Base-by-base conservation (phyloP, 2,888 invertebrate genomes). In the Xanthia togata region DNA sequence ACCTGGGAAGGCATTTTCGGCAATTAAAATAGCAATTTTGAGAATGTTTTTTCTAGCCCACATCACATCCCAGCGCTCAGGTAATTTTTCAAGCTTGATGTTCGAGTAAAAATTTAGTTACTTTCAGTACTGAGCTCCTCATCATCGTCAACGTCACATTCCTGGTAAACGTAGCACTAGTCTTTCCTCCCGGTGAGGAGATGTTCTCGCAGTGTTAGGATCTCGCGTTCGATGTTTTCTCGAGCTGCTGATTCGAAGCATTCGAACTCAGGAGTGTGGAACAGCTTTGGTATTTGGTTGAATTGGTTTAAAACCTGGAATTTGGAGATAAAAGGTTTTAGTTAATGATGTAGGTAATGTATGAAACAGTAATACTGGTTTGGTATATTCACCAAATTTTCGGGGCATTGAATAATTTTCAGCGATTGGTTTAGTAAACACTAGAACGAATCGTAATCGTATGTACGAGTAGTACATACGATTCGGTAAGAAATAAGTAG, bases 231-330 rank as follows among this genome's bases (percentile, higher is more conserved):
- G 41, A 96, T 95, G 85, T 96, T 96, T 77, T 95, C 95, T 0
- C 95, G 90, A 0, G 96, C 96, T 0, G 92, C 89, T 0, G 91
- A 86, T 84, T 96, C 96, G 75, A 96, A 92, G 70, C 92, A 90
- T 70, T 92, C 93, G 75, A 96, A 96, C 88, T 96, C 96, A 0
- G 93, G 90, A 2, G 96, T 93, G 87, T 94, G 94, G 88, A 90
- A 96, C 62, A 96, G 88, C 82, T 93, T 94, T 12, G 96, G 96
- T 53, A 96, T 94, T 79, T 93, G 92, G 0, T 90, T 88, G 79
- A 96, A 92, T 83, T 96, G 96, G 82, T 96, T 94, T 73, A 96
- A 89, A 2, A 96, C 93, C 96, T 96, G 92, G 0, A 91, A 91
- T 38, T 64, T 44, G 17, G 12, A 11, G 23, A 47, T 53, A 53